Percentiles rank a stretch among this genome's conserved stretches.
Conservation (phyloP, 2,113 vertebrate species). For the Hydrochoerus hydrochaeris region DNA sequence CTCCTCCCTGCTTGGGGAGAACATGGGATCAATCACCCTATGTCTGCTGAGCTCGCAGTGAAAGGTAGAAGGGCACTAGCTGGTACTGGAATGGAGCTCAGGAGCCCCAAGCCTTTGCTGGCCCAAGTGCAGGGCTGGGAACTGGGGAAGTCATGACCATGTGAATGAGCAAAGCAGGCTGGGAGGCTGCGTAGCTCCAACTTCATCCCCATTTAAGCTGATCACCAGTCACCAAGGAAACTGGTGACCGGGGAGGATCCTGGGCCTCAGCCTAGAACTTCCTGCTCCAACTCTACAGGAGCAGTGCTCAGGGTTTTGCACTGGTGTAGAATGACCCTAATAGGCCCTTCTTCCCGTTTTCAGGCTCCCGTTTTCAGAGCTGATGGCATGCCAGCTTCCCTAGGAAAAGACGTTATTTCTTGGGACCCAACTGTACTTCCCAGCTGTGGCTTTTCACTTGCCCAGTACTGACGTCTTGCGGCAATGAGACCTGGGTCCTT, state of each 20-base stretch:
- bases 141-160: background rate
- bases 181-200: background rate
- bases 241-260: background rate
- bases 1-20: no score
- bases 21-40: background rate
- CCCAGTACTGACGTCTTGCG: background rate
- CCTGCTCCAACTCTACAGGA: background rate
- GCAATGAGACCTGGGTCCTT: background rate
- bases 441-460: background rate
- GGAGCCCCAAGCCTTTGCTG: background rate
- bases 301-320: background rate
- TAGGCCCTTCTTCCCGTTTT: background rate
- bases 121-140: background rate
- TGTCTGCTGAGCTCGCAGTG: background rate
- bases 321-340: background rate
- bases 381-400: background rate
- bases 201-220: background rate
- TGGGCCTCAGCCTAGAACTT: background rate
- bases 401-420: fast-evolving
- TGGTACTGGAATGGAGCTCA: background rate
- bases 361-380: background rate
- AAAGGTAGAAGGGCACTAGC: background rate
- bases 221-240: background rate
- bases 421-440: no score
- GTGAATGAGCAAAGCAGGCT: background rate